phyloP scores from a whole-genome alignment of 2,113 vertebrate genomes.

The Lophura nycthemera region DNA sequence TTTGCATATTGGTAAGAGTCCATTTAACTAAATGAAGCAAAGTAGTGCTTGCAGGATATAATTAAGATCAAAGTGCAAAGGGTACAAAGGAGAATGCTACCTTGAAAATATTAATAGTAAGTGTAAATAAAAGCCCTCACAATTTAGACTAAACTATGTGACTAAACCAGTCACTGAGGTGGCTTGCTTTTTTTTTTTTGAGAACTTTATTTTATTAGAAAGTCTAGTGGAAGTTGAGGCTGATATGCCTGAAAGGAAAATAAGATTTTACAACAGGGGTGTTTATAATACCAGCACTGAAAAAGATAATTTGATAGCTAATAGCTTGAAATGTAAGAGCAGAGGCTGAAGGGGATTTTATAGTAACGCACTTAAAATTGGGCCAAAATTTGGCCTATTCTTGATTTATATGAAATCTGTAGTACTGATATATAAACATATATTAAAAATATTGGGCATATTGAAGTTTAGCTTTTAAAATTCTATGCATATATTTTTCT shows the following conservation, averaged over 20 bases:
- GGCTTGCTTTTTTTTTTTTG: neutral
- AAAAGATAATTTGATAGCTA: neutral
- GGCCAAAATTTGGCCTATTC: conserved; percentile 60
- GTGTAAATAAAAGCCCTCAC: neutral
- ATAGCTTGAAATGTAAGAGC: neutral
- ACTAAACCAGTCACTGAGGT: neutral
- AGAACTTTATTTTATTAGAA: neutral
- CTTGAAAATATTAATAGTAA: neutral
- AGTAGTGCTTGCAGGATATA: neutral
- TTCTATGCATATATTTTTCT: neutral
- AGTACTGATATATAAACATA: neutral
- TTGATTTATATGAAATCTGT: conserved; percentile 58
- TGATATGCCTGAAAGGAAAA: neutral
- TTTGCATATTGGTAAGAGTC: neutral
- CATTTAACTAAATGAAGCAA: neutral
- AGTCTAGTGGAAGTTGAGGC: neutral
- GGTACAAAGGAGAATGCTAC: neutral
- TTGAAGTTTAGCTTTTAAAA: neutral
- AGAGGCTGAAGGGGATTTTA: conserved; percentile 4
- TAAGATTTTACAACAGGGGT: neutral
- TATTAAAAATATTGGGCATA: conserved; percentile 11
- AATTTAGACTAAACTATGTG: neutral
- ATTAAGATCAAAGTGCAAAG: neutral
- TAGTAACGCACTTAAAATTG: conserved; percentile 44
- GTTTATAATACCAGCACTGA: neutral